Percentiles rank a stretch among this genome's conserved stretches.
Evolutionary conservation across 2,888 invertebrate genomes (phyloP).

Genomic region (Eupithecia insigniata): DNA sequence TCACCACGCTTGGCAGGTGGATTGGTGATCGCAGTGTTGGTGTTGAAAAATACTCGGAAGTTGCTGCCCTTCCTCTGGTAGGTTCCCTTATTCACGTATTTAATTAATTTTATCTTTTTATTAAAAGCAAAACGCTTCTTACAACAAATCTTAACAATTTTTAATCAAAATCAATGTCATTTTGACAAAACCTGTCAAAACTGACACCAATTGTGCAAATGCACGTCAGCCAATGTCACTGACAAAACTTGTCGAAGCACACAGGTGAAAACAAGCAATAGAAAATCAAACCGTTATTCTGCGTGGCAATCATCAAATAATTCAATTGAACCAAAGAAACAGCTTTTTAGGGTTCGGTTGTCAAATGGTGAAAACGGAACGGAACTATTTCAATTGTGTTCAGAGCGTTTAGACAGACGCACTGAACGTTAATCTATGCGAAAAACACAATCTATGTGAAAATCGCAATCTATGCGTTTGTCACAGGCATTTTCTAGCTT

Average conservation of each 20-base stretch:
- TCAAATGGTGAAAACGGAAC: background rate
- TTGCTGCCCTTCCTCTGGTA: too few relatives aligned
- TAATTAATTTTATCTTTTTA: background rate
- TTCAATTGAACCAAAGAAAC: slow-evolving; percentile 1
- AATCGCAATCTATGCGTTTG: too few relatives aligned
- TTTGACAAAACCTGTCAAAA: slow-evolving; percentile 2
- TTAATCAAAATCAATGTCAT: background rate
- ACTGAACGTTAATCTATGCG: too few relatives aligned
- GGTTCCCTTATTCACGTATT: background rate
- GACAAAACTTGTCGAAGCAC: background rate
- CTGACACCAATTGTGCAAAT: background rate
- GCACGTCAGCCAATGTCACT: background rate
- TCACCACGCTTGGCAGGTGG: too few relatives aligned
- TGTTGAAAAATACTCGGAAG: too few relatives aligned
- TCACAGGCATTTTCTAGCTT: background rate
- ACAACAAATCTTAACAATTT: background rate
- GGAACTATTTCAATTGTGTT: too few relatives aligned
- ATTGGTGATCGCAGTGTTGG: too few relatives aligned
- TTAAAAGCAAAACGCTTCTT: background rate
- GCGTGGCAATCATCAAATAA: background rate
- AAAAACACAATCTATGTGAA: too few relatives aligned
- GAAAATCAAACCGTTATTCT: slow-evolving; percentile 4
- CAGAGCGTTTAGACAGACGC: too few relatives aligned
- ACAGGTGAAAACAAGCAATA: background rate
- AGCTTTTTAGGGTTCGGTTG: background rate